These are phyloP conservation scores for Achroia grisella DNA, from an alignment of 1,140 invertebrate genomes.

Conservation along the genomic window DNA sequence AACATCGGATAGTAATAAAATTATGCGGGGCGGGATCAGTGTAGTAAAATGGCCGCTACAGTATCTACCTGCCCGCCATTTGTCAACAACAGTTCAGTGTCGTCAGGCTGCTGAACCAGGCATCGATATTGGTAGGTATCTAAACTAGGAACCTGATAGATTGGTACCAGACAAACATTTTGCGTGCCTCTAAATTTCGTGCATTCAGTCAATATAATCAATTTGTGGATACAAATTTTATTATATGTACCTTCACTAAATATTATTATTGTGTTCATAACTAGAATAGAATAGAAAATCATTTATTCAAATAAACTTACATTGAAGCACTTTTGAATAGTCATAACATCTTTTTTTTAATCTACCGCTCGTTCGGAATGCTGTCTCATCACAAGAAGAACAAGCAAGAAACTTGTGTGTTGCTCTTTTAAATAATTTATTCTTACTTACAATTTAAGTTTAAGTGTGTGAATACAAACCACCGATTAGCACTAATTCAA, in stretches of 20 bases:
- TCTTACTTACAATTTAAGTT: too few relatives aligned
- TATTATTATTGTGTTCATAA: not conserved
- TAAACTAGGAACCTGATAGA: not conserved
- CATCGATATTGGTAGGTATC: constrained; percentile 30
- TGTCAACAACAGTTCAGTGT: constrained; percentile 19
- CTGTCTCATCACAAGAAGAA: too few relatives aligned
- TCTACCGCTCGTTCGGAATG: too few relatives aligned
- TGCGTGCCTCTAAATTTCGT: too few relatives aligned
- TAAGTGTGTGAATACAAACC: too few relatives aligned
- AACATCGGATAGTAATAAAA: not conserved
- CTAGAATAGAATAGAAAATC: not conserved
- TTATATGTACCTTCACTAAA: not conserved
- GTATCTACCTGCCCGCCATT: constrained; percentile 10
- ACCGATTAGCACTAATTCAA: too few relatives aligned
- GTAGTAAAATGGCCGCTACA: constrained; percentile 37
- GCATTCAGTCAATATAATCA: not conserved
- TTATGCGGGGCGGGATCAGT: constrained; percentile 29
- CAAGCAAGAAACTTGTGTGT: too few relatives aligned
- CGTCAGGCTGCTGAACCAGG: constrained; percentile 27
- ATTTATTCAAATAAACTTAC: too few relatives aligned
- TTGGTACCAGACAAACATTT: too few relatives aligned
- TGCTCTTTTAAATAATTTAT: too few relatives aligned
- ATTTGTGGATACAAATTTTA: not conserved
- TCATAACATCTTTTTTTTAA: too few relatives aligned
- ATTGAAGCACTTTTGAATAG: too few relatives aligned